Conservation (phyloP, 2,797 vertebrate species). For the Periparus ater region DNA sequence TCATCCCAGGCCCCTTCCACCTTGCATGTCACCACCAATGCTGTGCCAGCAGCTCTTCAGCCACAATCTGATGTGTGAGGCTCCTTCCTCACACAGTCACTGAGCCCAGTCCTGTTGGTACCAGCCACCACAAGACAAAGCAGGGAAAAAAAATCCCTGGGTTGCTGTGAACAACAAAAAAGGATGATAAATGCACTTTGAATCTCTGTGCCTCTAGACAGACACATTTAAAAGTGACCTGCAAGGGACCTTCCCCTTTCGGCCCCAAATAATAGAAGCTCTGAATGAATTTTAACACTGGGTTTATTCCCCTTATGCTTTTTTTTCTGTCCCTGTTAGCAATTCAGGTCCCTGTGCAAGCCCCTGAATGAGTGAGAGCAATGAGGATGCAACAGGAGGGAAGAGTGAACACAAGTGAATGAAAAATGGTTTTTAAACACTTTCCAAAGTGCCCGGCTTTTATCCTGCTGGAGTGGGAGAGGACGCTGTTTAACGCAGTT, state of each 20-base stretch:
- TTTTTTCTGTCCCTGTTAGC: neutral
- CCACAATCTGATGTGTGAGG: neutral
- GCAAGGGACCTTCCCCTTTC: slow-evolving; percentile 40
- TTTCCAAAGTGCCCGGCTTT: slow-evolving; percentile 6
- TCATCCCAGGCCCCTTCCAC: neutral
- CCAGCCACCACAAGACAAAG: neutral
- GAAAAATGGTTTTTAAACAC: slow-evolving; percentile 41
- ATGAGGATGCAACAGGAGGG: slow-evolving; percentile 9
- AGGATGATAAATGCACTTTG: slow-evolving; percentile 30
- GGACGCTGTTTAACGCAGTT: neutral
- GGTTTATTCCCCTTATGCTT: neutral
- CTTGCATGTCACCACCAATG: neutral
- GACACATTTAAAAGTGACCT: slow-evolving; percentile 51
- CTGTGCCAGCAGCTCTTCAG: neutral
- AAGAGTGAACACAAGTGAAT: slow-evolving; percentile 19
- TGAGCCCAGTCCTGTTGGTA: neutral
- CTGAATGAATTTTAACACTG: slow-evolving; percentile 31
- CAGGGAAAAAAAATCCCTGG: neutral
- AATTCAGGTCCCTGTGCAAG: neutral
- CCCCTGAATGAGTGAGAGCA: neutral
- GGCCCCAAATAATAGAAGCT: slow-evolving; percentile 30
- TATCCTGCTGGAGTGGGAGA: slow-evolving; percentile 10
- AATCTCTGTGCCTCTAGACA: slow-evolving; percentile 37
- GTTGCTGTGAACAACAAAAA: neutral
- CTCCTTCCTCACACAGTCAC: neutral